phyloP scores from a whole-genome alignment of 1,140 invertebrate species.

The Ostrea denselamellosa region DNA sequence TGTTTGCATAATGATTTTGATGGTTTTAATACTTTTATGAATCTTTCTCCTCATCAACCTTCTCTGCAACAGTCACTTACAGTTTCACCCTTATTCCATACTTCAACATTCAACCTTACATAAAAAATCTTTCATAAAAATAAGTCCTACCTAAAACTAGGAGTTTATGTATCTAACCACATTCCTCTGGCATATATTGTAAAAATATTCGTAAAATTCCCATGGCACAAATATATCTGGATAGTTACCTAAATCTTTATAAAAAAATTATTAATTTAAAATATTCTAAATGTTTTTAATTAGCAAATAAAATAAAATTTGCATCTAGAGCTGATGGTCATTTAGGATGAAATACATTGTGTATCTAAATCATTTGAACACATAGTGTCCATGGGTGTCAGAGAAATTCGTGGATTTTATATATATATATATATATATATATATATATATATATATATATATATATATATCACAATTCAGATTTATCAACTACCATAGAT shows the following conservation, averaged over 20 bases:
- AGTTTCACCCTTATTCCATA: background rate
- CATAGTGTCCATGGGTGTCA: background rate
- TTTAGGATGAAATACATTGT: background rate
- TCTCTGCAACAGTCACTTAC: background rate
- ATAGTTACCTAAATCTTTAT: background rate
- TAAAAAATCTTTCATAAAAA: background rate
- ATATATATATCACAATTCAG: conserved; percentile 27
- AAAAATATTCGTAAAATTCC: background rate
- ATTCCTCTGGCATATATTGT: background rate
- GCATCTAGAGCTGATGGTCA: background rate
- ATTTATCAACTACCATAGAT: background rate
- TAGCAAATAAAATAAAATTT: background rate
- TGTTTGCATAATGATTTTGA: background rate
- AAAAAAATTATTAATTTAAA: background rate
- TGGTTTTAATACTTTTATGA: background rate
- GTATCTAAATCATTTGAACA: background rate
- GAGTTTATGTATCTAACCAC: background rate
- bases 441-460: conserved; percentile 7
- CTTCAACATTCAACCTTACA: background rate
- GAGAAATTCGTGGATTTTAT: background rate
- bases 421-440: background rate
- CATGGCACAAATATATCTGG: conserved; percentile 9
- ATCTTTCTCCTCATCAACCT: background rate
- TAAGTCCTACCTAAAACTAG: background rate
- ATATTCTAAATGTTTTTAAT: background rate